phyloP scores from a whole-genome alignment of 2,113 vertebrate species.

The Talpa occidentalis region DNA sequence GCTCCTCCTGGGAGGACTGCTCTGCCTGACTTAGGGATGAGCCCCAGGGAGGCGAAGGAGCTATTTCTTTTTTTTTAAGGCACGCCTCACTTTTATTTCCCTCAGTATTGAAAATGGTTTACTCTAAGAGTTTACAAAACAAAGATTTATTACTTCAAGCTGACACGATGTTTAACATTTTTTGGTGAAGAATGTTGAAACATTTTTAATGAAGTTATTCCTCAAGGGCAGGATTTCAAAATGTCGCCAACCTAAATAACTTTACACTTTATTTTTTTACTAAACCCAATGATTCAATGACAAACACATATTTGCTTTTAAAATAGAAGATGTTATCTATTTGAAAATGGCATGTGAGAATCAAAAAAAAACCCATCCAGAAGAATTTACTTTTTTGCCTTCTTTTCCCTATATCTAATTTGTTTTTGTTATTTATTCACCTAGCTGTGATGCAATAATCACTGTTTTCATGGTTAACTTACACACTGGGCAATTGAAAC shows the following conservation, averaged over 20 bases:
- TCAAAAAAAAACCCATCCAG: background rate
- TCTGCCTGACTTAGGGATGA: background rate
- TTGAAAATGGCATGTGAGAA: background rate
- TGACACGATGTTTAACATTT: background rate
- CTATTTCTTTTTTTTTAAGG: background rate
- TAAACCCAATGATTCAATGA: background rate
- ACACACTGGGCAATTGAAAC: conserved; percentile 65
- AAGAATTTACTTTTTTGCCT: background rate
- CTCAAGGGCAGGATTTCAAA: background rate
- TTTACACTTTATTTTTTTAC: background rate
- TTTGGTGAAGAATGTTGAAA: background rate
- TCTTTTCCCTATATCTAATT: conserved; percentile 15
- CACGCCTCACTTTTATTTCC: background rate
- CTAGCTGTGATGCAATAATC: conserved; percentile 68
- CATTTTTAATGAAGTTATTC: background rate
- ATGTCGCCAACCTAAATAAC: background rate
- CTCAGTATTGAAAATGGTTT: background rate
- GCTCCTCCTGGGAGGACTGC: background rate
- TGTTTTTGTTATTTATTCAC: conserved; percentile 69
- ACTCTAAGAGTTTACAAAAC: background rate
- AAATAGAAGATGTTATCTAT: background rate
- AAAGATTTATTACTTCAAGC: conserved; percentile 14
- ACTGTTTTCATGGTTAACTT: conserved; percentile 76
- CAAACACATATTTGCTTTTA: background rate
- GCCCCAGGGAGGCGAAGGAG: background rate